Evolutionary conservation across 2,888 invertebrate species (phyloP).

Genomic region (Tetrapedia diversipes): DNA sequence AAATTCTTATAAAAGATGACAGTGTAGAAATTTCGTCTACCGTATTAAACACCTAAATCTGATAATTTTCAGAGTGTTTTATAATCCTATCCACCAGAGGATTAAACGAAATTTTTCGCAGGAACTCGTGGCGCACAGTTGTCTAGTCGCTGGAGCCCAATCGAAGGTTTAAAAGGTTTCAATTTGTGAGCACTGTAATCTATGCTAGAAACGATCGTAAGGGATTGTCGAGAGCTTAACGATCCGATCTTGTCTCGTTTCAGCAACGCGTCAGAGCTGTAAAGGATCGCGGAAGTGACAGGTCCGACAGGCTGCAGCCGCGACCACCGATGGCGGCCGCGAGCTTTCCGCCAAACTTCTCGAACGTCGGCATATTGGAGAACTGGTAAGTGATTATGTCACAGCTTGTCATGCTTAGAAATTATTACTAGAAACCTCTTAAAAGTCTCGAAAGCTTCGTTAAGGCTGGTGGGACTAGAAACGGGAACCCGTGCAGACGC

Average conservation of each 20-base stretch:
- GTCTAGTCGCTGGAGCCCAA: too few species aligned
- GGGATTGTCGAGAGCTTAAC: background rate
- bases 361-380: slow-evolving; percentile 81
- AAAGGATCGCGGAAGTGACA: slow-evolving; percentile 72
- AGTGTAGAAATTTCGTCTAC: too few species aligned
- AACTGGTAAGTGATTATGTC: slow-evolving; percentile 78
- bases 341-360: slow-evolving; percentile 80
- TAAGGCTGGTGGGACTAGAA: slow-evolving; percentile 13
- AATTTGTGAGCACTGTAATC: too few species aligned
- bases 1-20: too few species aligned
- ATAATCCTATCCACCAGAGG: too few species aligned
- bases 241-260: slow-evolving; percentile 50
- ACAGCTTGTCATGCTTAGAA: slow-evolving; percentile 49
- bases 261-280: slow-evolving; percentile 66
- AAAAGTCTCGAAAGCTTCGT: slow-evolving; percentile 58
- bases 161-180: too few species aligned
- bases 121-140: too few species aligned
- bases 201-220: background rate
- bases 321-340: slow-evolving; percentile 80
- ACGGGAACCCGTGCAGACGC: slow-evolving; percentile 35
- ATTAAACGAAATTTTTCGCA: background rate
- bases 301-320: slow-evolving; percentile 72
- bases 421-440: slow-evolving; percentile 61
- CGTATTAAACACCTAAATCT: too few species aligned
- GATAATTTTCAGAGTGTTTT: too few species aligned